phyloP scores from a whole-genome alignment of 2,888 invertebrate species.

The Drosophila aldrichi region DNA sequence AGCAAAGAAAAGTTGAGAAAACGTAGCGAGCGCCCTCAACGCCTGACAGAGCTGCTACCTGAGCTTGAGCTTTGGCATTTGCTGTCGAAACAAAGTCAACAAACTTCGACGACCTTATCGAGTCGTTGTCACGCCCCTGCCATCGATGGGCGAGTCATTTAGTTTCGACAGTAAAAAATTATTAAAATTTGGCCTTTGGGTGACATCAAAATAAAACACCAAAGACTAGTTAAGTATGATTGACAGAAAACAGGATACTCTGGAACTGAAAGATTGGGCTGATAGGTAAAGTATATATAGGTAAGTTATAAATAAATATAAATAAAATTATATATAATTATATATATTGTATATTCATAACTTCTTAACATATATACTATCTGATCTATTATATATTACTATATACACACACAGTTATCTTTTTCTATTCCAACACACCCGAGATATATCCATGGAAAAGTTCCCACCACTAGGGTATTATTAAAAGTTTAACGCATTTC shows the following conservation, averaged over 20 bases:
- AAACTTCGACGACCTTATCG: slow-evolving; percentile 71
- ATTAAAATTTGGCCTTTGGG: slow-evolving; percentile 75
- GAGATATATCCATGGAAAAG: not conserved
- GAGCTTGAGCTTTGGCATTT: slow-evolving; percentile 46
- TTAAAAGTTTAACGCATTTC: slow-evolving; percentile 35
- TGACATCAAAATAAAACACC: slow-evolving; percentile 58
- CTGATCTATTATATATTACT: not conserved
- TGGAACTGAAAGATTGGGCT: no score
- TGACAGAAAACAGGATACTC: not conserved
- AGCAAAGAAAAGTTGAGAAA: slow-evolving; percentile 52
- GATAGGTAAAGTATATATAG: no score
- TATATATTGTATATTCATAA: no score
- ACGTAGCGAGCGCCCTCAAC: slow-evolving; percentile 19
- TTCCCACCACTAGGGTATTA: slow-evolving; percentile 14
- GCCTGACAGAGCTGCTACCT: not conserved
- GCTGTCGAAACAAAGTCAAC: slow-evolving; percentile 44
- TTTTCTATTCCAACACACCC: not conserved
- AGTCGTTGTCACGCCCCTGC: slow-evolving; percentile 73
- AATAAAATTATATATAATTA: no score
- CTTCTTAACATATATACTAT: not conserved
- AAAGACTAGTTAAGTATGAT: not conserved
- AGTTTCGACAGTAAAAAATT: slow-evolving; percentile 60
- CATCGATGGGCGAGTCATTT: slow-evolving; percentile 57
- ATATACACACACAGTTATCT: not conserved
- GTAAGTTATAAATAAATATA: no score